Base-by-base conservation (phyloP, 1,140 invertebrate genomes). In the Cheumatopsyche charites region DNA sequence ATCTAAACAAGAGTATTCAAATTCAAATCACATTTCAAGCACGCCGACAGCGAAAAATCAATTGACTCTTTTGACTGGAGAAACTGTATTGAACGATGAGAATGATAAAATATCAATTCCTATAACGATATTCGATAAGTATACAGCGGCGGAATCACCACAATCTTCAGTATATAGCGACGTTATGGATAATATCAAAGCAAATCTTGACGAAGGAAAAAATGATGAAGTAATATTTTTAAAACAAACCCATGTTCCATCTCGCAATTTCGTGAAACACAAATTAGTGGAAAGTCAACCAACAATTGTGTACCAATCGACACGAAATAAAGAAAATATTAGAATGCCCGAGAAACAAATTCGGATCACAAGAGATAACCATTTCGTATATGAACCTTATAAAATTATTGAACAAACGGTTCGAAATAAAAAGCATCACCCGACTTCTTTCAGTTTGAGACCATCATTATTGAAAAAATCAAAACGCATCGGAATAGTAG, bases 361-460 rank as follows among this genome's bases (percentile, higher is more conserved):
- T 29, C 78, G 82, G 78, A 79, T 69, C 62, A 83, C 78, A 73
- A 77, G 83, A 73, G 77, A 80, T 41, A 70, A 80, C n/a, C 77
- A 80, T 41, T 84, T 83, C 78, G 72, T 82, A 25, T 83, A 84
- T 62, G 82, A 83, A 75, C 82, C 83, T 5, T 83, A 83, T 68
- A 84, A 83, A 80, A 82, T 84, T 55, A 82, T 84, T 63, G 79
- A 78, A 74, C 82, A 83, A 55, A 67, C 12, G 77, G 77, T 81
- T 75, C 45, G 75, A 36, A 78, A 77, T 69, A 82, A 83, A 4
- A 84, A 81, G 70, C 81, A 82, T 78, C 80, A 80, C 13, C 80
- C 80, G 21, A 81, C 79, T 47, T 76, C 78, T 11, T 75, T 77
- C 71, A 83, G 82, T 74, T 78, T 83, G 6, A 83, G 81, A 69